phyloP scores from a whole-genome alignment of 2,888 invertebrate species.

The Torymus auratus region DNA sequence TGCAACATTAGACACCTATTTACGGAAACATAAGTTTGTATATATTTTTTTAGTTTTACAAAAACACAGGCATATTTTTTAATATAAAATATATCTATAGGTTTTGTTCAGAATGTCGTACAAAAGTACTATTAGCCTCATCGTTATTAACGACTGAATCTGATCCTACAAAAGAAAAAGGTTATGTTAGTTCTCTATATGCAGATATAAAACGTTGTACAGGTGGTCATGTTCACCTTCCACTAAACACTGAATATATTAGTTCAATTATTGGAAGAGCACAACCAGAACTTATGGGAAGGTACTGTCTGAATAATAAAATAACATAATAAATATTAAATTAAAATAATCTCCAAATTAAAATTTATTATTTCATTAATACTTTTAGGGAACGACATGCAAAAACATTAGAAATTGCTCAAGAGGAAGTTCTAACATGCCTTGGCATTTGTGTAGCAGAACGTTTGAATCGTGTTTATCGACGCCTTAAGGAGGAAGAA shows the following conservation, averaged over 20 bases:
- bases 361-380: constrained; percentile 16
- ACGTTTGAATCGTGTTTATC: constrained; percentile 90
- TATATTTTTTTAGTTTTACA: constrained; percentile 10
- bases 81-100: constrained; percentile 67
- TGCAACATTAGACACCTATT: constrained; percentile 91
- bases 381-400: constrained; percentile 89
- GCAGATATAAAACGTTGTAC: constrained; percentile 91
- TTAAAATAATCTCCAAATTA: neutral
- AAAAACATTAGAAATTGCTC: constrained; percentile 97
- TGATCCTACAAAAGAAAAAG: constrained; percentile 91
- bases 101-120: constrained; percentile 95
- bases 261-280: constrained; percentile 91
- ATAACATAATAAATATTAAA: constrained; percentile 14
- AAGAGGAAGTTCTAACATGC: constrained; percentile 96
- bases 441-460: constrained; percentile 96
- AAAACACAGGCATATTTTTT: neutral
- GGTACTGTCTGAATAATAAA: constrained; percentile 75
- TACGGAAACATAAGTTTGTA: constrained; percentile 88
- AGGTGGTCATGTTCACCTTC: constrained; percentile 91
- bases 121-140: constrained; percentile 91
- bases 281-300: constrained; percentile 93
- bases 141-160: constrained; percentile 90
- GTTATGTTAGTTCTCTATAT: constrained; percentile 91
- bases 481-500: constrained; percentile 92
- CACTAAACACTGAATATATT: constrained; percentile 92